Evolutionary conservation across 2,113 vertebrate genomes (phyloP).

Genomic region (Takifugu flavidus): DNA sequence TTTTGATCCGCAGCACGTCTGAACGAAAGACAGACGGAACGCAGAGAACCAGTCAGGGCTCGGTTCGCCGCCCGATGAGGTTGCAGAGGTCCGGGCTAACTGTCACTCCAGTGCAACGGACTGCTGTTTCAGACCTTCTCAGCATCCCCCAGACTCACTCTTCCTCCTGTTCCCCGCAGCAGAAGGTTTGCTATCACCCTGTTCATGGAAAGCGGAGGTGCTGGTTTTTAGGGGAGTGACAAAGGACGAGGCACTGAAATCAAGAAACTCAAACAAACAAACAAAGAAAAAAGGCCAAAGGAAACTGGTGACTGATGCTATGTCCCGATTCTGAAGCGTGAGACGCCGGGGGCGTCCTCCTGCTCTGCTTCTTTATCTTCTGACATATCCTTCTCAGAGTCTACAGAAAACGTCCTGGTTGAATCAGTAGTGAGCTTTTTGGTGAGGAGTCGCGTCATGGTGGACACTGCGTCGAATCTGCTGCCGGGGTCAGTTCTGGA

Average conservation of each 20-base stretch:
- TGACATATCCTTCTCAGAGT: constrained; percentile 55
- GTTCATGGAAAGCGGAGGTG: constrained; percentile 39
- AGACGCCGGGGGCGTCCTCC: constrained; percentile 39
- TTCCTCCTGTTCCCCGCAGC: constrained; percentile 10
- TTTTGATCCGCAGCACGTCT: constrained; percentile 34
- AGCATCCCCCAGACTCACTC: constrained; percentile 1
- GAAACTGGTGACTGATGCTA: constrained; percentile 50
- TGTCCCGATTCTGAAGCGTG: constrained; percentile 63
- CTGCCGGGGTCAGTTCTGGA: constrained; percentile 37
- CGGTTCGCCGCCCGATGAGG: constrained; percentile 21
- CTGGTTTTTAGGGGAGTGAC: constrained; percentile 26
- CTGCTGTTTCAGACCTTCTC: constrained; percentile 48
- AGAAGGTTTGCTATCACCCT: constrained; percentile 32
- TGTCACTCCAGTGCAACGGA: constrained; percentile 68
- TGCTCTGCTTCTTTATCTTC: constrained; percentile 57
- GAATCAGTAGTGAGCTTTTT: constrained; percentile 34
- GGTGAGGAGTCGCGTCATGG: constrained; percentile 21
- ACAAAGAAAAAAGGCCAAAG: constrained; percentile 21
- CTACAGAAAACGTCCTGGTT: constrained; percentile 63
- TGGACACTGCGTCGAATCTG: constrained; percentile 21
- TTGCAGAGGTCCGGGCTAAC: constrained; percentile 30
- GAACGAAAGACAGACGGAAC: constrained; percentile 34
- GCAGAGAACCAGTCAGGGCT: constrained; percentile 32
- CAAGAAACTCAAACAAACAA: constrained; percentile 23
- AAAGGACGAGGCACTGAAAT: constrained; percentile 54